phyloP scores from a whole-genome alignment of 2,113 vertebrate genomes.

The Myotis brandtii region DNA sequence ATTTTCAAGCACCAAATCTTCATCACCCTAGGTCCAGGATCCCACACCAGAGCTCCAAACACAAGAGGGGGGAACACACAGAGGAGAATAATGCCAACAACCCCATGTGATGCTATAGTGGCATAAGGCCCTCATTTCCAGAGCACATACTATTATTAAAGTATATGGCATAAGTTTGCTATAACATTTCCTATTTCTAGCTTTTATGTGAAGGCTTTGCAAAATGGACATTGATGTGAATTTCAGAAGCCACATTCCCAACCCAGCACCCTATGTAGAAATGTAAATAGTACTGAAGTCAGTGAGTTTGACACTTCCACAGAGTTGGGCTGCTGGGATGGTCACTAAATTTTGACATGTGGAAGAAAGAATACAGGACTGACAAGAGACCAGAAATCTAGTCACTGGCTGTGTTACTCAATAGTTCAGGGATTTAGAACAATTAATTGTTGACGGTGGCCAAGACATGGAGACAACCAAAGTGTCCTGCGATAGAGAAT shows the following conservation, averaged over 20 bases:
- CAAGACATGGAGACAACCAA: too few relatives aligned
- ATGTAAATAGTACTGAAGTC: not conserved
- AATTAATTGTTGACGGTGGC: not conserved
- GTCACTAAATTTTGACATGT: not conserved
- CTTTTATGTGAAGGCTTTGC: not conserved
- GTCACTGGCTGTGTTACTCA: not conserved
- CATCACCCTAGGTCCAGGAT: slow-evolving; percentile 69
- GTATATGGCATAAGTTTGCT: not conserved
- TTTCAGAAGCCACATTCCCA: not conserved
- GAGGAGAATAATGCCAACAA: not conserved
- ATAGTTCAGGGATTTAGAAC: not conserved
- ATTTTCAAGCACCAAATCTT: slow-evolving; percentile 45
- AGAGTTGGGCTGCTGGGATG: not conserved
- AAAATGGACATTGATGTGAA: not conserved
- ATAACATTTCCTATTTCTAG: not conserved
- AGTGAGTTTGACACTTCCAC: not conserved
- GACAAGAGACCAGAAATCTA: not conserved
- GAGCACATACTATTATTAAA: not conserved
- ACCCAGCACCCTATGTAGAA: not conserved
- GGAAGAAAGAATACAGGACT: not conserved
- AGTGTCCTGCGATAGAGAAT: too few relatives aligned
- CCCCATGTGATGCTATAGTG: not conserved
- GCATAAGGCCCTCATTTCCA: not conserved
- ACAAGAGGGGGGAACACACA: not conserved
- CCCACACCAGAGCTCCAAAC: not conserved